Conservation (phyloP, 1,140 invertebrate genomes). For the Danaus plexippus region DNA sequence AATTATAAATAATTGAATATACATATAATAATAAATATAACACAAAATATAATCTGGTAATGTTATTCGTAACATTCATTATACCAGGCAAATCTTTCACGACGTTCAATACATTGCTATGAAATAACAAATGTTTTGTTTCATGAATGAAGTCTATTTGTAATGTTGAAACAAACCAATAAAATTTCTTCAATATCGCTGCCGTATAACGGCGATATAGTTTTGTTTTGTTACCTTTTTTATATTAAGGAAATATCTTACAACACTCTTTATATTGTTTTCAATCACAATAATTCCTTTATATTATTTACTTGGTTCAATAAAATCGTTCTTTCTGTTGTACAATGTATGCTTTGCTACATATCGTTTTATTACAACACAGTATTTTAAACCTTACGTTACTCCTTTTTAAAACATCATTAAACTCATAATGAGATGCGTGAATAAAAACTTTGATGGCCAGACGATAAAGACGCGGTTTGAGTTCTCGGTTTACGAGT, state of each 20-base stretch:
- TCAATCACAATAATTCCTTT: conserved; percentile 1
- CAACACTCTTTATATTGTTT: background rate
- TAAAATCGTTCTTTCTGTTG: background rate
- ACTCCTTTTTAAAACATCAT: background rate
- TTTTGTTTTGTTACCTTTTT: conserved; percentile 11
- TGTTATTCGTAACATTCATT: too few relatives aligned
- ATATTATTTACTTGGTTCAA: background rate
- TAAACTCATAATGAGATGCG: conserved; percentile 7
- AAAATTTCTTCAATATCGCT: conserved; percentile 13
- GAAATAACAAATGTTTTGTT: background rate
- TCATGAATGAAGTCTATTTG: conserved; percentile 18
- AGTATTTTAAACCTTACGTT: too few relatives aligned
- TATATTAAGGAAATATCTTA: conserved; percentile 2
- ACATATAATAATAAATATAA: too few relatives aligned
- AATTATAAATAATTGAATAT: too few relatives aligned
- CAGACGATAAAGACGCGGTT: conserved; percentile 16
- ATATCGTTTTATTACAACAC: too few relatives aligned
- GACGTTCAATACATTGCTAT: too few relatives aligned
- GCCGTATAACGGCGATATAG: conserved; percentile 14
- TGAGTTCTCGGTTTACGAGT: conserved; percentile 18
- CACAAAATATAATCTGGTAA: too few relatives aligned
- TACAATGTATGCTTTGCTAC: too few relatives aligned
- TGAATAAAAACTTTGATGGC: conserved; percentile 16
- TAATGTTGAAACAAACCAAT: conserved; percentile 14
- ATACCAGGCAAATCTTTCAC: too few relatives aligned